Evolutionary conservation across 2,888 invertebrate species (phyloP).

Genomic region (Ectropis crepuscularia): DNA sequence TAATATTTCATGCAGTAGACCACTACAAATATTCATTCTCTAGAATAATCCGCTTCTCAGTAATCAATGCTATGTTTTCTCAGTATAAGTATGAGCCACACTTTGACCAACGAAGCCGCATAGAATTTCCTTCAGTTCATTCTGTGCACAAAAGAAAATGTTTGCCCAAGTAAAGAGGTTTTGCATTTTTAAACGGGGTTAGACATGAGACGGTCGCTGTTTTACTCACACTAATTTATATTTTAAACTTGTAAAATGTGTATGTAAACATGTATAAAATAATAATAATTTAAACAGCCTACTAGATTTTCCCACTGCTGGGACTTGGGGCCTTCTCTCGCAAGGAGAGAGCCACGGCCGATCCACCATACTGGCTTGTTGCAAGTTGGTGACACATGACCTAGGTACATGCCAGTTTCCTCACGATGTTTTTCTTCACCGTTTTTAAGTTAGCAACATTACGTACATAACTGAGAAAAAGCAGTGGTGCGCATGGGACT

Average conservation of each 20-base stretch:
- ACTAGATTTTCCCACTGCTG: no score
- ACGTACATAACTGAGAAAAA: no score
- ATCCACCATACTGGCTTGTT: no score
- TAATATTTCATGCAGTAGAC: not conserved
- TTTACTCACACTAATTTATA: not conserved
- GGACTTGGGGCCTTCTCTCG: no score
- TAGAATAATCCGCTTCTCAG: conserved; percentile 1
- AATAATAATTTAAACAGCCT: no score
- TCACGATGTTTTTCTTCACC: no score
- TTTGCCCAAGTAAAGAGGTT: conserved; percentile 77
- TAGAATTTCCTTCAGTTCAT: conserved; percentile 45
- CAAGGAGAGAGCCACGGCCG: no score
- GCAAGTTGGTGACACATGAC: no score
- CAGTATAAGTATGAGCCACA: conserved; percentile 28
- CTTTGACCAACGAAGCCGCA: conserved; percentile 41
- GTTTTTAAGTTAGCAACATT: no score
- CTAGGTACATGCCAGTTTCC: no score
- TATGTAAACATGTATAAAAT: no score
- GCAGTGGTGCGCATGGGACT: no score
- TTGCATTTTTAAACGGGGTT: conserved; percentile 76
- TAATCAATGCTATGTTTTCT: conserved; percentile 4
- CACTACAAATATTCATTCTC: not conserved
- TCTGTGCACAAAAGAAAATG: conserved; percentile 67
- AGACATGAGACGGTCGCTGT: conserved; percentile 27
- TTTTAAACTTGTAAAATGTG: not conserved